A percentile compares a stretch with the other conserved stretches of the same genome.
Conservation (phyloP, 2,888 invertebrate species). For the Archaeoteleia sp. region DNA sequence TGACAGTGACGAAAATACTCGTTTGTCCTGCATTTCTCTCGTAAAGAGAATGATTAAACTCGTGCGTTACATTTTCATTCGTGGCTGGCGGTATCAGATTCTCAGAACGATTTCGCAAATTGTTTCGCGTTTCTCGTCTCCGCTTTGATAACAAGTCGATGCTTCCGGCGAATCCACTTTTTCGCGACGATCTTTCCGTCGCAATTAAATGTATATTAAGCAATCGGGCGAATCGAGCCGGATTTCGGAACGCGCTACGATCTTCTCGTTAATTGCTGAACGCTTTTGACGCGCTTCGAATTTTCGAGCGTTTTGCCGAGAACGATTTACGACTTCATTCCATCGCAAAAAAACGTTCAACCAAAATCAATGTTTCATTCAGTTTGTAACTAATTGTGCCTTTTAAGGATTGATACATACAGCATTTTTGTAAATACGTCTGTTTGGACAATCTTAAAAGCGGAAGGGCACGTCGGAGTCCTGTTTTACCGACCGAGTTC, state of each 20-base stretch:
- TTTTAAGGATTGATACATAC: no score
- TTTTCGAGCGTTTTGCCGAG: slow-evolving; percentile 35
- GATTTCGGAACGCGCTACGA: slow-evolving; percentile 43
- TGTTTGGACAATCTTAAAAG: no score
- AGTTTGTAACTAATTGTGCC: no score
- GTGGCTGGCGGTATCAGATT: neutral
- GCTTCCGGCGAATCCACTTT: slow-evolving; percentile 3
- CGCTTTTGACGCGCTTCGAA: slow-evolving; percentile 48
- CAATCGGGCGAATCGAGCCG: slow-evolving; percentile 38
- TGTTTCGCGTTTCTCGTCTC: neutral
- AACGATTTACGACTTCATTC: slow-evolving; percentile 44
- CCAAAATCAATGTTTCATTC: no score
- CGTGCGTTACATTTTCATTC: neutral
- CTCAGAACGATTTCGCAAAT: slow-evolving; percentile 9
- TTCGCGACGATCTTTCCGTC: slow-evolving; percentile 8
- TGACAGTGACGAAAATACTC: no score
- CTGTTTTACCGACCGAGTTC: no score
- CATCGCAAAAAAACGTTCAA: slow-evolving; percentile 27
- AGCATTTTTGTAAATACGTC: no score
- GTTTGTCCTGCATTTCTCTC: no score
- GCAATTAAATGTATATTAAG: slow-evolving; percentile 46
- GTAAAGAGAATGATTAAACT: no score
- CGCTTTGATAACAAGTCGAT: slow-evolving; percentile 6
- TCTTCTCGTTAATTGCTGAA: slow-evolving; percentile 49
- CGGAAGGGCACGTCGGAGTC: no score